Base-by-base conservation (phyloP, 2,113 vertebrate genomes). In the Sigmodon hispidus region DNA sequence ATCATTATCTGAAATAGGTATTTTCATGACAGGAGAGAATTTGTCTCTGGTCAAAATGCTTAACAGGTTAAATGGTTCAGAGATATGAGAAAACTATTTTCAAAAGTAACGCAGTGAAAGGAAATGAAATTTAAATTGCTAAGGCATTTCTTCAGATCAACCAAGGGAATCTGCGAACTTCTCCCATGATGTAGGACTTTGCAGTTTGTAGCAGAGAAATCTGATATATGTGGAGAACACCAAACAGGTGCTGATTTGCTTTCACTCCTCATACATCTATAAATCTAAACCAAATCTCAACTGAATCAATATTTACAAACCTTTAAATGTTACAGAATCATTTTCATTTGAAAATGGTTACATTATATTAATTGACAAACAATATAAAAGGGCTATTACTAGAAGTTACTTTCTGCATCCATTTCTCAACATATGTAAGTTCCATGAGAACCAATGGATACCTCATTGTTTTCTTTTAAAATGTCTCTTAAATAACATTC, bases 291-390 rank as follows among this genome's bases (percentile, higher is more conserved):
- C 4, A 76, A 52, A 70, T 65, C 3, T 83, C n/a, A 87, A 59
- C 15, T 90, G 55, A 89, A 81, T 77, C 61, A 29, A 55, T 17
- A 9, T n/a, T 77, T 17, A 50, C 10, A 61, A 1, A 63, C 86
- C 8, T 87, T 13, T 70, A 93, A 91, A 85, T 34, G 86, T 89
- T 77, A 45, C 48, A 15, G 88, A 0, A 13, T 70, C 0, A 50
- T 76, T 81, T 40, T 92, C 50, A 76, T 81, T 52, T 87, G 36
- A 94, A 93, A 77, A 94, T 91, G 5, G 83, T 1, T 34, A 52
- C 2, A 50, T 1, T 43, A 26, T 21, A 8, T 94, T 70, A 79
- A n/a, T 61, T 61, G 85, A 29, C 12, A 84, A 21, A 85, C 3
- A 84, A 43, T 69, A 7, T 15, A 50, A 65, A 93, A 7, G 34